Base-by-base conservation (phyloP, 2,888 invertebrate genomes). In the Drosophila falleni region DNA sequence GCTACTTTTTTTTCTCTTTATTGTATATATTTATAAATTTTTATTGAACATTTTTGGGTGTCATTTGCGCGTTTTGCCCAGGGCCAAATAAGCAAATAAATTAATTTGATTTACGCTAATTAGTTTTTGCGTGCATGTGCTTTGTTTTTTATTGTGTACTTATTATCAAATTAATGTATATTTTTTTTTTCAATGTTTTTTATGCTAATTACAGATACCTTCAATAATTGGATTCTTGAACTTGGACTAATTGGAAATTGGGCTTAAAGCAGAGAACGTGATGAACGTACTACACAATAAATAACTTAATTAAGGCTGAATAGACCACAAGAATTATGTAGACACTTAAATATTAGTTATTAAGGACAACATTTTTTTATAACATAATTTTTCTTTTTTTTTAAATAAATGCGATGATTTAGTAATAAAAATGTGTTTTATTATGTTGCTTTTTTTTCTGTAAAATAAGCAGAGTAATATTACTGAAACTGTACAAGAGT, bases 201-300 rank as follows among this genome's bases (percentile, higher is more conserved):
- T 69, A 41, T 53, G 49, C 61, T 80, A 68, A 74, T 85, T 80
- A 59, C 86, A 91, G 91, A 91, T 91, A 79, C 91, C 91, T 51
- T 88, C 87, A 35, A 91, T 91, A 76, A 87, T 91, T 85, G 91
- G 86, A 53, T 91, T 91, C 74, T 76, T 91, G 63, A 91, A 91
- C 81, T 78, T 91, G 87, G 91, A 91, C 80, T 91, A 78, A 88
- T 66, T 65, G 74, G 68, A 58, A 59, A 58, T 74, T 66, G 72
- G 65, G 65, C 61, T 60, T 53, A 33, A 26, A 49, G 26, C 50
- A 13, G 33, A 13, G 64, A 39, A 70, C 60, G 59, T 74, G 74
- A 59, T 39, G 42, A 35, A 33, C n/a, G 46, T 31, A 54, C 3
- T 31, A 54, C 3, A 31, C n/a, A 69, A 65, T 46, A 62, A 64